phyloP scores from a whole-genome alignment of 1,140 invertebrate species.

The Vollenhovia emeryi region DNA sequence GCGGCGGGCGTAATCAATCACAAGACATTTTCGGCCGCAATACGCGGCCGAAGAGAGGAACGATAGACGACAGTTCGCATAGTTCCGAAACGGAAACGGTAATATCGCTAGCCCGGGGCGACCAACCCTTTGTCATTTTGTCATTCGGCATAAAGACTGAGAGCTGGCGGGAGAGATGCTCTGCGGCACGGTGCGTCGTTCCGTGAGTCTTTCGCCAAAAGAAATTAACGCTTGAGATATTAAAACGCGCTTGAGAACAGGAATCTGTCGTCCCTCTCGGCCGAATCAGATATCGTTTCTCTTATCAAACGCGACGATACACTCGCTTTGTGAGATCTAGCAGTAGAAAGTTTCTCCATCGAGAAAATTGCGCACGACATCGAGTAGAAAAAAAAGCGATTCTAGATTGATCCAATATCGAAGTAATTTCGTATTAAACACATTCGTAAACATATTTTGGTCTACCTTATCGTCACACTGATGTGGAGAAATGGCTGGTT shows the following conservation, averaged over 20 bases:
- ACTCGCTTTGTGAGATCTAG: neutral
- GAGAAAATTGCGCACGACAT: neutral
- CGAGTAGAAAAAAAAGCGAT: neutral
- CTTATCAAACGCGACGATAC: neutral
- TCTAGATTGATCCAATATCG: neutral
- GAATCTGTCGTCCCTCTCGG: slow-evolving; percentile 32
- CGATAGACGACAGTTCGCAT: slow-evolving; percentile 78
- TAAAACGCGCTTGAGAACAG: slow-evolving; percentile 64
- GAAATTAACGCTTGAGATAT: slow-evolving; percentile 73
- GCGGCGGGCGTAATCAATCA: slow-evolving; percentile 84
- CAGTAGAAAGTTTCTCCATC: neutral
- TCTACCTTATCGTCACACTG: neutral
- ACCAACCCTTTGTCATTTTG: slow-evolving; percentile 84
- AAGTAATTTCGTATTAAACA: neutral
- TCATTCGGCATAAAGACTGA: slow-evolving; percentile 77
- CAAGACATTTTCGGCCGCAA: slow-evolving; percentile 73
- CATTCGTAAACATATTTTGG: neutral
- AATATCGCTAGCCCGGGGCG: slow-evolving; percentile 82
- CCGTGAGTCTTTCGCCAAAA: slow-evolving; percentile 61
- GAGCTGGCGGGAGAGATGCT: slow-evolving; percentile 62
- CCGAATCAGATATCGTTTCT: neutral
- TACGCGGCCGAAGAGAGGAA: slow-evolving; percentile 50
- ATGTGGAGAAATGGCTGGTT: neutral
- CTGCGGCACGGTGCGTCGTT: slow-evolving; percentile 28
- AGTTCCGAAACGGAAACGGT: slow-evolving; percentile 83